phyloP scores from a whole-genome alignment of 2,797 vertebrate genomes.

The Lepilemur septentrionalis region DNA sequence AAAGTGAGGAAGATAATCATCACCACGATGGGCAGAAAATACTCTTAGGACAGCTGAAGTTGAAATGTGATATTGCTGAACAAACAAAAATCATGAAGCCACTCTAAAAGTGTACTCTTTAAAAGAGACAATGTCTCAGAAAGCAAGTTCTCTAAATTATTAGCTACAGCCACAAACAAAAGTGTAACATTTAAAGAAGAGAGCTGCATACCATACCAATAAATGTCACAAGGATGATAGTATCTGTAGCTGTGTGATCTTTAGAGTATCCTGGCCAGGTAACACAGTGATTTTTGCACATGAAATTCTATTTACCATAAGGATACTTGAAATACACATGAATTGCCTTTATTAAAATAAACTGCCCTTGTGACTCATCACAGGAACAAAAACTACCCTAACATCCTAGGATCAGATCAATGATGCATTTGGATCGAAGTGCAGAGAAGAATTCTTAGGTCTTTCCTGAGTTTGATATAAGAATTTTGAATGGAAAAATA shows the following conservation, averaged over 20 bases:
- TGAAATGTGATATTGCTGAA: constrained; percentile 27
- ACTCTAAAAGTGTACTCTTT: constrained; percentile 5
- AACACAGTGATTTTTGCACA: neutral
- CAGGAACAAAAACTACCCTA: neutral
- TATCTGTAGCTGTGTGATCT: neutral
- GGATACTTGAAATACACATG: neutral
- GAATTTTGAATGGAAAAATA: constrained; percentile 21
- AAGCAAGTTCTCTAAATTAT: constrained; percentile 46
- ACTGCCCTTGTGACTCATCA: neutral
- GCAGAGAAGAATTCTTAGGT: constrained; percentile 35
- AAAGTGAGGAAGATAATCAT: neutral
- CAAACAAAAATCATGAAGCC: constrained; percentile 19
- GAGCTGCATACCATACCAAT: neutral
- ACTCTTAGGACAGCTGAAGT: neutral
- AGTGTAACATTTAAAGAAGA: constrained; percentile 55
- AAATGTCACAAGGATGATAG: neutral
- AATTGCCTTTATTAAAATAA: neutral
- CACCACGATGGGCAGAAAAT: neutral
- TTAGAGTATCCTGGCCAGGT: neutral
- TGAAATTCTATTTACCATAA: neutral
- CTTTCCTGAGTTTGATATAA: constrained; percentile 25
- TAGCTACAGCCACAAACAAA: constrained; percentile 36
- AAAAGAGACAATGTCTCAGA: constrained; percentile 30
- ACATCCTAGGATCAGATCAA: constrained; percentile 3
- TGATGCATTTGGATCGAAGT: constrained; percentile 46